These are phyloP conservation scores for Drosophila maculinotata DNA, from an alignment of 2,888 invertebrate species.

Conservation along the genomic window DNA sequence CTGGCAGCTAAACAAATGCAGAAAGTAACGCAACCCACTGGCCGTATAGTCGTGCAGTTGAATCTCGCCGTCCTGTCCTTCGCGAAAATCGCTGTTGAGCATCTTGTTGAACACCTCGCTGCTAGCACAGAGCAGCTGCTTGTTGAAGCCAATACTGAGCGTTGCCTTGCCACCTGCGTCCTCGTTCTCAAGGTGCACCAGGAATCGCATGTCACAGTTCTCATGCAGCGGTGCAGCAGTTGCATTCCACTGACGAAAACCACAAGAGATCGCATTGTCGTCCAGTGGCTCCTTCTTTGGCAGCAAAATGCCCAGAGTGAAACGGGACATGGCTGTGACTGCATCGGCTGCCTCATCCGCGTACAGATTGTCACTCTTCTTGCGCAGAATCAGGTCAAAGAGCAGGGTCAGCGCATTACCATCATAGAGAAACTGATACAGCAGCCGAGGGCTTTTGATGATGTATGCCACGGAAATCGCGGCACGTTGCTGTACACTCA, in stretches of 20 bases:
- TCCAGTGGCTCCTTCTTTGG: conserved; percentile 63
- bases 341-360: conserved; percentile 83
- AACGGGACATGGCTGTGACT: conserved; percentile 81
- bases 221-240: conserved; percentile 47
- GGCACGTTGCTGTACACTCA: conserved; percentile 80
- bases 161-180: conserved; percentile 22
- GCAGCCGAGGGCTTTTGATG: conserved; percentile 81
- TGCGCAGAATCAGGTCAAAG: conserved; percentile 80
- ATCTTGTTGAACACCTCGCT: conserved; percentile 85
- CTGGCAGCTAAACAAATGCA: conserved; percentile 81
- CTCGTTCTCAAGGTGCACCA: conserved; percentile 54
- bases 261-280: conserved; percentile 31
- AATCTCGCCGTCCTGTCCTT: conserved; percentile 83
- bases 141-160: conserved; percentile 79
- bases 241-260: conserved; percentile 42
- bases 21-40: conserved; percentile 83
- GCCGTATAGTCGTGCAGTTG: conserved; percentile 82
- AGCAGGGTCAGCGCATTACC: conserved; percentile 82
- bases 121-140: conserved; percentile 81
- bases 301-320: conserved; percentile 77
- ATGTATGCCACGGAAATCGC: conserved; percentile 84
- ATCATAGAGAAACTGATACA: conserved; percentile 83
- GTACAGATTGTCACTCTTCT: conserved; percentile 74
- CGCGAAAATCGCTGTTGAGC: conserved; percentile 84
- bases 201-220: conserved; percentile 81